phyloP scores from a whole-genome alignment of 2,888 invertebrate species.

The Cylloceria caligata region DNA sequence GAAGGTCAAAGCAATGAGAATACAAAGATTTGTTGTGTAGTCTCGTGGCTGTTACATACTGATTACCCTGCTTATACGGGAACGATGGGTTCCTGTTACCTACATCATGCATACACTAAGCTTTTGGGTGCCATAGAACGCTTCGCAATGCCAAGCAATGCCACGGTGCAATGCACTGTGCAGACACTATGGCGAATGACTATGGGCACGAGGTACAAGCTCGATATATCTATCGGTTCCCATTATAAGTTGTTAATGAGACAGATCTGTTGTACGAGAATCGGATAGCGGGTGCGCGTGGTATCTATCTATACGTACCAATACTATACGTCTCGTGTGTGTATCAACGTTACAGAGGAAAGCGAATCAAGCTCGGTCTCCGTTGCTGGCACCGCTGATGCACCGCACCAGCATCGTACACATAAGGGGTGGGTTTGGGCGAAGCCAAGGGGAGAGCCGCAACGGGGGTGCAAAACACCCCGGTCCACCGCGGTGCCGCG shows the following conservation, averaged over 20 bases:
- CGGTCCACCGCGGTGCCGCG: slow-evolving; percentile 24
- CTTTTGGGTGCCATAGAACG: background rate
- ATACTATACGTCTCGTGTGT: slow-evolving; percentile 25
- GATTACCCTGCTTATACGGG: slow-evolving; percentile 28
- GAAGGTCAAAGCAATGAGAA: background rate
- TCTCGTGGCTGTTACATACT: background rate
- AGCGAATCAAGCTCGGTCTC: slow-evolving; percentile 51
- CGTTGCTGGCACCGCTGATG: background rate
- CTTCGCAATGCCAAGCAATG: background rate
- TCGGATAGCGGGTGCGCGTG: slow-evolving; percentile 64
- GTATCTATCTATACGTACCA: slow-evolving; percentile 27
- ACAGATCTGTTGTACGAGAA: slow-evolving; percentile 77
- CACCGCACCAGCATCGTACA: slow-evolving; percentile 30
- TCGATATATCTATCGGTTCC: slow-evolving; percentile 77
- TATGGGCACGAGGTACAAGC: slow-evolving; percentile 11
- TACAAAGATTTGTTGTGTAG: background rate
- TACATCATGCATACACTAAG: slow-evolving; percentile 19
- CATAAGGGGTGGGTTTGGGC: slow-evolving; percentile 31
- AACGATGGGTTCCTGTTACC: slow-evolving; percentile 29
- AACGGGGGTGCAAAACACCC: slow-evolving; percentile 38
- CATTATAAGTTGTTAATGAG: slow-evolving; percentile 83
- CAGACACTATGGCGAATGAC: slow-evolving; percentile 21
- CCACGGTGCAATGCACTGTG: slow-evolving; percentile 28
- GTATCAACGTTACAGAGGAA: slow-evolving; percentile 42
- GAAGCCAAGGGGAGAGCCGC: slow-evolving; percentile 15